phyloP scores from a whole-genome alignment of 1,140 invertebrate genomes.

The Drosophila littoralis region DNA sequence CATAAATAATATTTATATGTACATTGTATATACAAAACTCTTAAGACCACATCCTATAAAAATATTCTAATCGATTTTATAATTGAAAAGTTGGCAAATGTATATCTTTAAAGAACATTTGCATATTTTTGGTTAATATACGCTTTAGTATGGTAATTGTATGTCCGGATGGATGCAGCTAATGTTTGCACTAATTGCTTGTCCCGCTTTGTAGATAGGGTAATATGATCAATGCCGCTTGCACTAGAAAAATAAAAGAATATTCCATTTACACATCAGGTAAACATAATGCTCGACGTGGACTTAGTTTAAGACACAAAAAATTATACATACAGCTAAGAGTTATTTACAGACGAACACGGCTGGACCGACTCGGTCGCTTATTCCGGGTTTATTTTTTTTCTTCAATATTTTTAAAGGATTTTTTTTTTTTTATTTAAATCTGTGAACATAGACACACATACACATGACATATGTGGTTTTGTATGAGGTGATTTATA shows the following conservation, averaged over 20 bases:
- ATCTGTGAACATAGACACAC: too few species aligned
- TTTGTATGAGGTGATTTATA: too few species aligned
- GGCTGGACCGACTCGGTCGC: too few species aligned
- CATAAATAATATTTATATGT: slow-evolving; percentile 31
- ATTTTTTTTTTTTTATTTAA: too few species aligned
- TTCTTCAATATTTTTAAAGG: too few species aligned
- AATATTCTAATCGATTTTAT: slow-evolving; percentile 34
- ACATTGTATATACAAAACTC: slow-evolving; percentile 48
- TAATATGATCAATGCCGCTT: slow-evolving; percentile 67
- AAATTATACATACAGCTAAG: too few species aligned
- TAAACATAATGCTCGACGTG: too few species aligned
- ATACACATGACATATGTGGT: too few species aligned
- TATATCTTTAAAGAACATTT: slow-evolving; percentile 72
- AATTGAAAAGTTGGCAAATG: slow-evolving; percentile 27
- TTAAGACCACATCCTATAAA: slow-evolving; percentile 41
- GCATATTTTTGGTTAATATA: slow-evolving; percentile 87
- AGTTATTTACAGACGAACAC: too few species aligned
- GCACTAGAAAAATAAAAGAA: slow-evolving; percentile 46
- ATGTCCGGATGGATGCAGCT: slow-evolving; percentile 86
- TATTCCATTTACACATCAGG: background rate
- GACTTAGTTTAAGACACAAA: too few species aligned
- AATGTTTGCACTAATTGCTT: slow-evolving; percentile 85
- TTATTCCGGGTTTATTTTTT: too few species aligned
- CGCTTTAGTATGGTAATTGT: slow-evolving; percentile 87
- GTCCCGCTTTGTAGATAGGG: slow-evolving; percentile 81